Base-by-base conservation (phyloP, 2,797 vertebrate species). In the Crocidura indochinensis region DNA sequence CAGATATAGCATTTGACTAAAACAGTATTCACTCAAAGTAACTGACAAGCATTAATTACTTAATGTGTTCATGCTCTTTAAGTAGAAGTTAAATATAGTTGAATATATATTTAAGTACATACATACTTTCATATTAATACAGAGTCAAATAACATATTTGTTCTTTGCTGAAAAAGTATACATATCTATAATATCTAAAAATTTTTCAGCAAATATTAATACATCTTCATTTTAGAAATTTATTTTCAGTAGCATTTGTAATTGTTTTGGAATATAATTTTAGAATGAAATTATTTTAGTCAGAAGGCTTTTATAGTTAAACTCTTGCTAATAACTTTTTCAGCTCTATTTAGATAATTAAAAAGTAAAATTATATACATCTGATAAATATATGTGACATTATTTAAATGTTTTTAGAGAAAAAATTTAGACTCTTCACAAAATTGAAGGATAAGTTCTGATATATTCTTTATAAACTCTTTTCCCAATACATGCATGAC, bases 31-130 rank as follows among this genome's bases (percentile, higher is more conserved):
- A 84, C 83, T 90, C 90, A 94, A 75, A 94, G 76, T 88, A 87
- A 92, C 86, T 95, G 90, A 95, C 95, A 96, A 93, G 88, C 60
- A 91, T 94, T 94, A 94, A 95, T 95, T 95, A 91, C 87, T 94
- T 94, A 94, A 95, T 90, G 80, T 84, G 91, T 65, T 95, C 82
- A 80, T 69, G 71, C n/a, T 90, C 79, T 91, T 93, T 91, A 71
- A 29, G 51, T 82, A 19, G 92, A 83, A 78, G 53, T 95, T 95
- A 93, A 96, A 94, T 93, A 93, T 83, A 94, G 79, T 86, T 84
- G 11, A 71, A 22, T 83, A 29, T 80, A 62, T 49, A 49, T 80
- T 10, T 80, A 44, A n/a, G 17, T 26, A 27, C 2, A 26, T 3
- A 65, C 19, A 31, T 44, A 31, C 17, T 68, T 75, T 7, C 5